These are phyloP conservation scores for Mystacornis crossleyi DNA, from an alignment of 2,113 vertebrate species.

Conservation along the genomic window DNA sequence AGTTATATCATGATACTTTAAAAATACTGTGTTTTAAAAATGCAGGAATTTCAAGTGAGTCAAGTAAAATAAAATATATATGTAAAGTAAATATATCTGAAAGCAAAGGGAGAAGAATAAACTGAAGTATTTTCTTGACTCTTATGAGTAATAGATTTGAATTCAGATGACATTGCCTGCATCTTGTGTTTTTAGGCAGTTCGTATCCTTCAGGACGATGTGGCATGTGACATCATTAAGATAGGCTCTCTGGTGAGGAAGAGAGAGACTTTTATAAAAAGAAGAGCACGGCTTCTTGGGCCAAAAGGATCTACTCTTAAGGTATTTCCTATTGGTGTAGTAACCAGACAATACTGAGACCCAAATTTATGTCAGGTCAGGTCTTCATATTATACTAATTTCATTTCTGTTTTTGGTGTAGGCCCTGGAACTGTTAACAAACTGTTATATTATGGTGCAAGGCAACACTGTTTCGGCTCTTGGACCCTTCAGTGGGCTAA, in stretches of 20 bases:
- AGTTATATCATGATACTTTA: background rate
- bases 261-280: constrained; percentile 93
- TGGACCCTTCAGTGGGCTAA: constrained; percentile 88
- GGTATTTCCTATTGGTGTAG: constrained; percentile 66
- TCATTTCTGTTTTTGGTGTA: constrained; percentile 4
- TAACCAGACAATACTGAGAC: background rate
- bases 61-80: background rate
- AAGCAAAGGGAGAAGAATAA: background rate
- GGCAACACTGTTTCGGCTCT: constrained; percentile 95
- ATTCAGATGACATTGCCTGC: background rate
- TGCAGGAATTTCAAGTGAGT: background rate
- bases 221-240: constrained; percentile 97
- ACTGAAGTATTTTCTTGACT: background rate
- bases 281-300: constrained; percentile 92
- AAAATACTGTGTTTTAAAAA: background rate
- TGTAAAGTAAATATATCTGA: background rate
- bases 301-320: constrained; percentile 97
- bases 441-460: constrained; percentile 98
- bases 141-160: background rate
- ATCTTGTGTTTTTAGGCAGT: constrained; percentile 79
- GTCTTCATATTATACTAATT: background rate
- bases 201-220: constrained; percentile 91
- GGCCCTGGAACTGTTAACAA: constrained; percentile 93
- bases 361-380: background rate
- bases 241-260: constrained; percentile 92